Conservation (phyloP, 2,113 vertebrate species). For the Chionis minor region DNA sequence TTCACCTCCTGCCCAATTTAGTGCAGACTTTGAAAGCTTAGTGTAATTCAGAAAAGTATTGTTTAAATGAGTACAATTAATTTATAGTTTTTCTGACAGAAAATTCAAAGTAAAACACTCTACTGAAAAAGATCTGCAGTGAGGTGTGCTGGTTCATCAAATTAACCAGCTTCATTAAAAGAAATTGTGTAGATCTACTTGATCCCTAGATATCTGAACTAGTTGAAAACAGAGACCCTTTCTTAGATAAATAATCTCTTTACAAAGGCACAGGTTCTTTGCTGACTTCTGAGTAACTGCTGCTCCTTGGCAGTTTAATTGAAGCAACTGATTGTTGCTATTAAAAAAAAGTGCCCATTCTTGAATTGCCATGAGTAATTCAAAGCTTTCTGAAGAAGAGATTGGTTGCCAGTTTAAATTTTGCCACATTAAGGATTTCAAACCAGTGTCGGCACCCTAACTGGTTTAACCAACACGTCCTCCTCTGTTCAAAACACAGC, state of each 20-base stretch:
- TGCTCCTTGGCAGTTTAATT: neutral
- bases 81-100: neutral
- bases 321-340: neutral
- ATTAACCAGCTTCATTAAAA: neutral
- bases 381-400: neutral
- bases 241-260: neutral
- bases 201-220: neutral
- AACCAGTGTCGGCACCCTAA: neutral
- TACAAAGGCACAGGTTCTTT: neutral
- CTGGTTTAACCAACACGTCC: neutral
- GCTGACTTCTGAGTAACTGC: neutral
- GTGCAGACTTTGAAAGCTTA: neutral
- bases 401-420: neutral
- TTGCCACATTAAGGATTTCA: conserved; percentile 14
- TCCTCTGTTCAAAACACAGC: neutral
- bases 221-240: neutral
- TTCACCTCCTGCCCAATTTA: neutral
- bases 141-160: neutral
- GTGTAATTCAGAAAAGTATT: neutral
- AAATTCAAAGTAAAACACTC: neutral
- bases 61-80: neutral
- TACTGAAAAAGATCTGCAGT: neutral
- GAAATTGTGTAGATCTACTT: neutral
- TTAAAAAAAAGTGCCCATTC: neutral
- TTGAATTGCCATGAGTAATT: neutral